Conservation (phyloP, 2,113 vertebrate genomes). For the Centropus unirufus region DNA sequence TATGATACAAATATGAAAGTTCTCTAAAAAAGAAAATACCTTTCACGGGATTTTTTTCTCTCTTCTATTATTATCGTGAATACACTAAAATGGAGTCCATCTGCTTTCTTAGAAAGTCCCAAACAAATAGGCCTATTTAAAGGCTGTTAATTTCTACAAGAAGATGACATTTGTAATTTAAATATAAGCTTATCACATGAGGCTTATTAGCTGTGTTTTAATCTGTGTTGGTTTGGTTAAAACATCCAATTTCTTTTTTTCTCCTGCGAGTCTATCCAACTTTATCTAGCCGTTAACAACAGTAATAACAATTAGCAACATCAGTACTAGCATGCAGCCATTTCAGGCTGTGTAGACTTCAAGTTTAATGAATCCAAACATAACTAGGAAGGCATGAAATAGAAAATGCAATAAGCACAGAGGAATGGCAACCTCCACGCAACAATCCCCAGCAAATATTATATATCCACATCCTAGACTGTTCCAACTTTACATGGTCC, state of each 20-base stretch:
- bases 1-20: constrained; percentile 11
- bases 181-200: constrained; percentile 44
- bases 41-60: constrained; percentile 24
- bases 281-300: constrained; percentile 56
- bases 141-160: constrained; percentile 37
- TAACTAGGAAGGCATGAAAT: constrained; percentile 39
- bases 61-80: background rate
- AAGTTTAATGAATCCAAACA: constrained; percentile 41
- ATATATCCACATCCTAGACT: background rate
- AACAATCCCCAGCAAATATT: background rate
- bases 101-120: background rate
- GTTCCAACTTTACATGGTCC: background rate
- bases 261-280: background rate
- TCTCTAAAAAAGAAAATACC: constrained; percentile 8
- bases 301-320: constrained; percentile 58
- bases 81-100: background rate
- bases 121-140: constrained; percentile 1
- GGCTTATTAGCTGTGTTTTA: constrained; percentile 62
- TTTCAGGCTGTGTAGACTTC: constrained; percentile 36
- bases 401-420: constrained; percentile 34
- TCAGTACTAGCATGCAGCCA: constrained; percentile 45
- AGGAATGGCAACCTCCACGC: background rate
- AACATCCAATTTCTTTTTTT: constrained; percentile 52
- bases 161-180: constrained; percentile 51
- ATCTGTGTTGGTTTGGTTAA: constrained; percentile 63